Evolutionary conservation across 2,888 invertebrate species (phyloP).

Genomic region (Spatulosminthurus flaviceps): DNA sequence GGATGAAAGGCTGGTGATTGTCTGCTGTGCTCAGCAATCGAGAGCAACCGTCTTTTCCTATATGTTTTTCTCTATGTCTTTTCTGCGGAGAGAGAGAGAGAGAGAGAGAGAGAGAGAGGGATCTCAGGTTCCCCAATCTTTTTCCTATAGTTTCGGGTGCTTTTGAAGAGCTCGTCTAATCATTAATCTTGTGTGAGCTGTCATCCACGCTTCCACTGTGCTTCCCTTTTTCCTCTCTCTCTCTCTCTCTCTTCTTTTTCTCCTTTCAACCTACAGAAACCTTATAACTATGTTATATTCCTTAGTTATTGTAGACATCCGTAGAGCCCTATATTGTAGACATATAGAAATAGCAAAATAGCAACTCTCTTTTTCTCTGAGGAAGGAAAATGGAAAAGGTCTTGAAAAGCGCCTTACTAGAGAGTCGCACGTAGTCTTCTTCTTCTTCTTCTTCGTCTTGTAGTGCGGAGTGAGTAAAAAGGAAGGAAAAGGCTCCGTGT

Average conservation of each 20-base stretch:
- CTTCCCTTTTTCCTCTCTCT: conserved; percentile 39
- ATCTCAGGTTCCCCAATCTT: conserved; percentile 53
- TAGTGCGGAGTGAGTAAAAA: no score
- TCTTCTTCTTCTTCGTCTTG: no score
- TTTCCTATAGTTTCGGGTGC: conserved; percentile 53
- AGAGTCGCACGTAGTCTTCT: background rate
- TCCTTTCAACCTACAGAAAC: background rate
- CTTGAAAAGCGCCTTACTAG: conserved; percentile 29
- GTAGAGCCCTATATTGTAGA: no score
- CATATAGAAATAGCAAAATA: conserved; percentile 6
- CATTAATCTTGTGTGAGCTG: conserved; percentile 63
- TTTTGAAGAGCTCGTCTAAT: conserved; percentile 55
- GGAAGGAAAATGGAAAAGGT: conserved; percentile 42
- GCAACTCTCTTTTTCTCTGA: conserved; percentile 23
- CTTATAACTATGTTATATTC: no score
- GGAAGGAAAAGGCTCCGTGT: background rate
- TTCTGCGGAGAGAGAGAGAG: conserved; percentile 20
- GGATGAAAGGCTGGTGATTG: conserved; percentile 40
- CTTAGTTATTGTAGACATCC: no score
- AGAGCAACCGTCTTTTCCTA: conserved; percentile 7
- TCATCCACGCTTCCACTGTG: conserved; percentile 58
- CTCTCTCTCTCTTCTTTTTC: conserved; percentile 16
- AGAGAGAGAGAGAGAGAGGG: no score
- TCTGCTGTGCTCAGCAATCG: conserved; percentile 25
- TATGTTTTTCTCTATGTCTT: background rate